These are phyloP conservation scores for Sula dactylatra DNA, from an alignment of 2,113 vertebrate genomes.

Conservation along the genomic window DNA sequence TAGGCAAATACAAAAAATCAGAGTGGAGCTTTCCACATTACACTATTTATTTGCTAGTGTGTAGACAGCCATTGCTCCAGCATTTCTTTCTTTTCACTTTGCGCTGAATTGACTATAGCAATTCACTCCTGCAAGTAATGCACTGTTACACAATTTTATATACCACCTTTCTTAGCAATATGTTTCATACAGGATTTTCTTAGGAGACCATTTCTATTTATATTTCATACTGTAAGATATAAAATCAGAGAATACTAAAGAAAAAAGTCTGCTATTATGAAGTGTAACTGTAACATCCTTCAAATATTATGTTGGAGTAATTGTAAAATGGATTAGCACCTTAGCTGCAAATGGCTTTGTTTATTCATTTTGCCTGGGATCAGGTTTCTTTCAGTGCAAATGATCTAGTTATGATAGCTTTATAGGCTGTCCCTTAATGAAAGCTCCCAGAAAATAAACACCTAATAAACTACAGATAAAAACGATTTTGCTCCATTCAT, in stretches of 20 bases:
- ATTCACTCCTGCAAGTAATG: background rate
- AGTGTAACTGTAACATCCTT: background rate
- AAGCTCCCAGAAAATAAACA: conserved; percentile 12
- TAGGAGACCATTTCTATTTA: background rate
- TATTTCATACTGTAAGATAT: background rate
- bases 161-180: background rate
- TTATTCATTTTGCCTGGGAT: background rate
- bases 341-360: conserved; percentile 6
- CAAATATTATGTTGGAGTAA: background rate
- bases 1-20: background rate
- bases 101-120: background rate
- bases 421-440: background rate
- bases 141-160: background rate
- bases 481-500: background rate
- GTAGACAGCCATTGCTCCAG: background rate
- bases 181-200: background rate
- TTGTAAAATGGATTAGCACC: conserved; percentile 14
- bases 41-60: background rate
- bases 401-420: background rate
- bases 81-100: background rate
- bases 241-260: background rate
- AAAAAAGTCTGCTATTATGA: background rate
- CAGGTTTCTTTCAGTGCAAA: background rate
- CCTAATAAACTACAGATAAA: background rate
- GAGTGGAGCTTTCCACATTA: background rate